phyloP scores from a whole-genome alignment of 2,888 invertebrate species.

The Siphlonurus alternatus region DNA sequence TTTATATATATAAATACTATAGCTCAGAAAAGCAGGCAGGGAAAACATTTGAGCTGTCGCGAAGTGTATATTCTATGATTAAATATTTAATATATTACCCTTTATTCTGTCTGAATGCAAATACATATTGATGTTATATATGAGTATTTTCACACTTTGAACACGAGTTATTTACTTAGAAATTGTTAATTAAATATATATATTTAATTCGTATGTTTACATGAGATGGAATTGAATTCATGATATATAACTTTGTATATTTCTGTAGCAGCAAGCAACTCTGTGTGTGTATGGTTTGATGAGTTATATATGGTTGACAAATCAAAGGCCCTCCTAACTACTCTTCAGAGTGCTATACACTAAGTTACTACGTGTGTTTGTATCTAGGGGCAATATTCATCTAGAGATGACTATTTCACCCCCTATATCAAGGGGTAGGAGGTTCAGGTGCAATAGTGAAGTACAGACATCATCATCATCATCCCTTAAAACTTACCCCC shows the following conservation, averaged over 20 bases:
- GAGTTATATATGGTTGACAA: background rate
- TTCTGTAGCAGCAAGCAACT: background rate
- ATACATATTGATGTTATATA: too few relatives aligned
- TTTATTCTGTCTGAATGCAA: too few relatives aligned
- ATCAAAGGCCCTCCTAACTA: too few relatives aligned
- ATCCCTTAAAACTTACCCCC: background rate
- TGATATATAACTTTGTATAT: background rate
- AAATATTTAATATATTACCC: too few relatives aligned
- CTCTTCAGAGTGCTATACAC: too few relatives aligned
- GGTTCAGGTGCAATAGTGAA: background rate
- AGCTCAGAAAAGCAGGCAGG: too few relatives aligned
- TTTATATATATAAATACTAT: too few relatives aligned
- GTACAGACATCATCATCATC: too few relatives aligned
- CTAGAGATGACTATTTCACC: background rate
- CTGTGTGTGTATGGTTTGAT: background rate
- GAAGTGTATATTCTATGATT: too few relatives aligned
- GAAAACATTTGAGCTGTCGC: too few relatives aligned
- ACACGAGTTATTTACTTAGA: background rate
- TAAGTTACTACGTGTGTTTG: too few relatives aligned
- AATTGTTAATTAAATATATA: background rate
- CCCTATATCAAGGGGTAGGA: background rate
- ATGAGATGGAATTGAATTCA: background rate
- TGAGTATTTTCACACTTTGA: background rate
- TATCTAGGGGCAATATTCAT: too few relatives aligned
- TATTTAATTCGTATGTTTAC: background rate